These are phyloP conservation scores for Heliconius charithonia DNA, from an alignment of 2,888 invertebrate species.

Conservation along the genomic window DNA sequence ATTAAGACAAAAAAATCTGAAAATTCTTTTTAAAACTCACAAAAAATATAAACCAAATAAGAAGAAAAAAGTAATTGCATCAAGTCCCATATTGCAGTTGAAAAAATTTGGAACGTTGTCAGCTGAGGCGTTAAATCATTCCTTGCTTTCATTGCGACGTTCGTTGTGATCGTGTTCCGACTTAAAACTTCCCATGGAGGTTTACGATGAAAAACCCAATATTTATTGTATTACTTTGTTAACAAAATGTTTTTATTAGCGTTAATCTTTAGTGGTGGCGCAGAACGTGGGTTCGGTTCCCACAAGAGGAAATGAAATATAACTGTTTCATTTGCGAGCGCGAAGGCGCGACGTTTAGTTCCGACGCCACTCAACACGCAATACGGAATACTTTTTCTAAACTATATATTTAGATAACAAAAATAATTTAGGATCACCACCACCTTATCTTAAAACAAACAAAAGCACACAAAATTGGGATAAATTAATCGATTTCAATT, in stretches of 20 bases:
- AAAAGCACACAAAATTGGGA: too few species aligned
- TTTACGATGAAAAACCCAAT: neutral
- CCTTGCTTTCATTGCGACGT: constrained; percentile 17
- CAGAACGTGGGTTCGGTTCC: too few species aligned
- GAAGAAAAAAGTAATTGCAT: neutral
- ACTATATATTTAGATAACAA: neutral
- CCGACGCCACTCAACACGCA: neutral
- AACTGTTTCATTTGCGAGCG: too few species aligned
- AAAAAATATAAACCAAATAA: neutral
- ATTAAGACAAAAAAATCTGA: too few species aligned
- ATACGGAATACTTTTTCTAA: too few species aligned
- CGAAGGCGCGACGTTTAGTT: too few species aligned
- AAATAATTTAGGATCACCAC: neutral
- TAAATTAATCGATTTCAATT: neutral
- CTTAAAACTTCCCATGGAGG: constrained; percentile 6
- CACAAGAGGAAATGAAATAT: too few species aligned
- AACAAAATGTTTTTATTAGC: too few species aligned
- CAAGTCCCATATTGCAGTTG: neutral
- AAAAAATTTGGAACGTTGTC: constrained; percentile 25
- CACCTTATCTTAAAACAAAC: too few species aligned
- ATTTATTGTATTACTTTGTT: too few species aligned
- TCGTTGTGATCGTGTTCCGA: neutral
- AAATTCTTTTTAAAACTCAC: neutral
- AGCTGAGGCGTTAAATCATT: constrained; percentile 24
- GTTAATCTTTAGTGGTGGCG: neutral